These are phyloP conservation scores for Lethocerus indicus DNA, from an alignment of 1,140 invertebrate genomes.

Conservation along the genomic window DNA sequence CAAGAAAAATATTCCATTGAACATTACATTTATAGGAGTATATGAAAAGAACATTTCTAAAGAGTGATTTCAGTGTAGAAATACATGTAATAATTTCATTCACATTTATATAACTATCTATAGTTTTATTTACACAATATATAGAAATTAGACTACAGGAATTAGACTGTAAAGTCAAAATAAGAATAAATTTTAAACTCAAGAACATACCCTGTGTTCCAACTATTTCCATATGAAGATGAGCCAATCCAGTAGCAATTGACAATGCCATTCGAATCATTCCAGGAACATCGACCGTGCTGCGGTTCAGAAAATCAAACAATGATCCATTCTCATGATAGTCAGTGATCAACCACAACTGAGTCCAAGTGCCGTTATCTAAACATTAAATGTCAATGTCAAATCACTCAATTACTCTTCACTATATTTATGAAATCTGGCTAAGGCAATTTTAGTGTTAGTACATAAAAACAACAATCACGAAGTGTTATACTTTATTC, in stretches of 20 bases:
- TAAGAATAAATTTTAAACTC: neutral
- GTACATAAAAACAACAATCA: too few relatives aligned
- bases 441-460: constrained; percentile 30
- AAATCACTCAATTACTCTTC: neutral
- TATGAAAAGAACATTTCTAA: too few relatives aligned
- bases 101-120: too few relatives aligned
- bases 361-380: constrained; percentile 45
- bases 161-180: too few relatives aligned
- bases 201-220: constrained; percentile 48
- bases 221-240: constrained; percentile 87
- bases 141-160: too few relatives aligned
- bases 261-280: constrained; percentile 70
- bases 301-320: constrained; percentile 77
- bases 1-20: too few relatives aligned
- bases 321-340: constrained; percentile 86
- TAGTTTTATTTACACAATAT: too few relatives aligned
- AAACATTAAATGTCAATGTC: constrained; percentile 4
- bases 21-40: too few relatives aligned
- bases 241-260: constrained; percentile 73
- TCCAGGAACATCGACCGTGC: constrained; percentile 55
- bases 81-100: too few relatives aligned
- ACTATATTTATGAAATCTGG: neutral
- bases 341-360: constrained; percentile 81
- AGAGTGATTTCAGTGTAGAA: too few relatives aligned
- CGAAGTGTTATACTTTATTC: too few relatives aligned